These are phyloP conservation scores for Glaucopsyche alexis DNA, from an alignment of 2,888 invertebrate genomes.

Conservation along the genomic window DNA sequence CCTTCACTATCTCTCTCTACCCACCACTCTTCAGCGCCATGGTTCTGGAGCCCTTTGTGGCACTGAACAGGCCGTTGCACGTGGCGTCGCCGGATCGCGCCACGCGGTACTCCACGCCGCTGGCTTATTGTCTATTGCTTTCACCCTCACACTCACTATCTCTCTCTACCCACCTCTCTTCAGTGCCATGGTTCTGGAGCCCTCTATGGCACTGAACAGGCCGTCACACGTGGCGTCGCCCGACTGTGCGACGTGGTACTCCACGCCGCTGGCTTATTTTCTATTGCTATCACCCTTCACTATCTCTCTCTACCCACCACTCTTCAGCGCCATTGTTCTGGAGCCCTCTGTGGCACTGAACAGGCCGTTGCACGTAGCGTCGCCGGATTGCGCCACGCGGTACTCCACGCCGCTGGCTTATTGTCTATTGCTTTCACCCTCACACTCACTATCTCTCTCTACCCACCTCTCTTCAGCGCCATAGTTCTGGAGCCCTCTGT, in stretches of 20 bases:
- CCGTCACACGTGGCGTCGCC: constrained; percentile 97
- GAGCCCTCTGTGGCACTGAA: constrained; percentile 94
- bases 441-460: constrained; percentile 36
- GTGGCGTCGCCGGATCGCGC: constrained; percentile 96
- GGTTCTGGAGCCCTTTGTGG: constrained; percentile 91
- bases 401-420: not conserved
- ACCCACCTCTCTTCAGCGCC: constrained; percentile 92
- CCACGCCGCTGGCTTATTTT: not conserved
- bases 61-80: constrained; percentile 94
- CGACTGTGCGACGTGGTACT: constrained; percentile 71
- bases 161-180: constrained; percentile 87
- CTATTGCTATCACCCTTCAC: too few species aligned
- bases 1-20: constrained; percentile 69
- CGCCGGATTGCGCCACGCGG: constrained; percentile 83
- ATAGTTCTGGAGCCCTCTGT: constrained; percentile 92
- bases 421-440: too few species aligned
- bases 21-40: constrained; percentile 92
- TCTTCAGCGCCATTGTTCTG: constrained; percentile 89
- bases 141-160: not conserved
- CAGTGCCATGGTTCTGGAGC: constrained; percentile 90
- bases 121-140: too few species aligned
- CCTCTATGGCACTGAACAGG: constrained; percentile 93
- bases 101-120: constrained; percentile 87
- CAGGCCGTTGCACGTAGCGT: constrained; percentile 95
- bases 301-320: constrained; percentile 84